Evolutionary conservation across 2,113 vertebrate species (phyloP), one percentile per base, ranked within the genome.

Genomic region (Corvus cornix): DNA sequence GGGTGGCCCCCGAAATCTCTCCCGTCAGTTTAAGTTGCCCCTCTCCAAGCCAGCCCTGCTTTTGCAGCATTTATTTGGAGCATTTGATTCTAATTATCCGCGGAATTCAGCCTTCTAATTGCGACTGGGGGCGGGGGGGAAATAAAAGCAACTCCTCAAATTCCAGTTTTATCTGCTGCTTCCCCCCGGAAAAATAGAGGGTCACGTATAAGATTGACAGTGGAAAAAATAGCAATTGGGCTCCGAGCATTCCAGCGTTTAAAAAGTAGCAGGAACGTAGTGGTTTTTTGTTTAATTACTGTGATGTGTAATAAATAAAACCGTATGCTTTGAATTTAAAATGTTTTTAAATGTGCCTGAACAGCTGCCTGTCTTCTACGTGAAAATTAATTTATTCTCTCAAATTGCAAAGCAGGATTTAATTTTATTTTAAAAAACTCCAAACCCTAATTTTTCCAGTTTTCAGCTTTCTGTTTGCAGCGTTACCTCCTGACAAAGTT

Each of bases 11-110:
- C 24, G 16, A 83, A 89, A 72, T 33, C 33, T 83, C 18, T 6
- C 16, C 20, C 6, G 4, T 14, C 20, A 4, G 10, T 13, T 69
- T 22, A 41, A 76, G 5, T 22, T 51, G 56, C 35, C 44, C 24
- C 15, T 23, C 41, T 60, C 48, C 4, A 8, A 89, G 62, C 9
- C 11, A 55, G 60, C 24, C 26, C 58, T 3, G 53, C 23, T 9
- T 58, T 84, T 49, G 18, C 43, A 52, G 79, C 53, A 1, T 63
- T 91, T 59, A 70, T 83, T 87, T 58, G 78, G 60, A 94, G 93
- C 95, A 97, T 97, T 97, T 95, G 97, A 97, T 97, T 97, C 33
- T 93, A 96, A 96, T 97, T 97, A 97, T 35, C 85, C 0, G 28
- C 16, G 76, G 95, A 87, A 94, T 95, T 67, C 82, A 70, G 94